Evolutionary conservation across 2,888 invertebrate genomes (phyloP), one percentile per base, ranked within the genome.

Genomic region (Morpho deidamia): DNA sequence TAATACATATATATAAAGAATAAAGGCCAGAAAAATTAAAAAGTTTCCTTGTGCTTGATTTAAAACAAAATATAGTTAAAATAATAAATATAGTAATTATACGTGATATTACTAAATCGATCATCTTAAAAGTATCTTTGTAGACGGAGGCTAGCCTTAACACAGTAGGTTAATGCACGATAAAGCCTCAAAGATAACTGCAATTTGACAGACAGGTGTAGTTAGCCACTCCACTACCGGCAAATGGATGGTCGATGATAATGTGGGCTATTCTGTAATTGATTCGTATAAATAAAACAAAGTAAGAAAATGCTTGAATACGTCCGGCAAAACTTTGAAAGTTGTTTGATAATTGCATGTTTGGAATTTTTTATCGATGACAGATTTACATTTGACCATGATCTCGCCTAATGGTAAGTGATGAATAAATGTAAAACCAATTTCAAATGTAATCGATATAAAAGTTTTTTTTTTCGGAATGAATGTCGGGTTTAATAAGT

Each of bases 151-250:
- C 48, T 41, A 51, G 52, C 55, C 57, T 54, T 57, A 57, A 51
- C 51, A 37, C 46, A 42, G 45, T 63, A 61, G 73, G 79, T 74
- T 73, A 78, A 75, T 71, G 77, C 45, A 74, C 77, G 83, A 82
- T 82, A 82, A 77, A 78, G 71, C 70, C 66, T 63, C 62, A 54
- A 54, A 74, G 82, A 82, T 82, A 81, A 69, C 67, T 56, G 47
- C 49, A 46, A 57, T 61, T 60, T 85, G 86, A 87, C 74, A 69
- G 86, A 79, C 86, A 84, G 81, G 76, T 82, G 80, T 83, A 85
- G 84, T 86, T 87, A 88, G 79, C 75, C 70, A 67, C 66, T 71
- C 41, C 49, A 64, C 76, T 76, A 70, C 78, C 68, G 71, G 76
- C 66, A 76, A 81, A 80, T 77, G 78, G 74, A 74, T 66, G 68